Conservation (phyloP, 2,888 invertebrate genomes). For the Protonemura montana region DNA sequence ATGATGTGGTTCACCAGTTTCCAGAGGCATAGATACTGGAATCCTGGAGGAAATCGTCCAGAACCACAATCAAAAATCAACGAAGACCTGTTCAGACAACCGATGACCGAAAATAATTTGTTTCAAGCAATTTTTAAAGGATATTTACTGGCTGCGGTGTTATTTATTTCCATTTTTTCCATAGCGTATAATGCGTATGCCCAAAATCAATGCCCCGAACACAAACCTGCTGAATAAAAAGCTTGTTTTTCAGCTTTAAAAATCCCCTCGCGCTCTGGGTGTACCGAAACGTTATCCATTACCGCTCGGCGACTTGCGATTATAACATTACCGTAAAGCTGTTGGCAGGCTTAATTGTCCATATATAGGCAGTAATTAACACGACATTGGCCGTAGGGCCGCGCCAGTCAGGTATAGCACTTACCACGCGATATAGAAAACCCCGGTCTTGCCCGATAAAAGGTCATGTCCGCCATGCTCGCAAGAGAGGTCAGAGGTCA, state of each 20-base stretch:
- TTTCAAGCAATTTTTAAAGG: no score
- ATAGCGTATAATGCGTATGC: no score
- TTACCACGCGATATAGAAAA: neutral
- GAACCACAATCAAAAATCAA: no score
- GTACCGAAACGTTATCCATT: neutral
- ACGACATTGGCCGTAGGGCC: neutral
- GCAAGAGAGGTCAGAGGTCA: constrained; percentile 3
- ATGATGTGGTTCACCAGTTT: no score
- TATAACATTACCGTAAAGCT: constrained; percentile 10
- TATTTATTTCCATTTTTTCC: no score
- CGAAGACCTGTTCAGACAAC: no score
- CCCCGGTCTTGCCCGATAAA: constrained; percentile 1
- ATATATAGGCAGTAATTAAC: constrained; percentile 21
- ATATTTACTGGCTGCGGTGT: no score
- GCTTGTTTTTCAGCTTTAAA: neutral
- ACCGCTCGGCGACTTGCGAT: neutral
- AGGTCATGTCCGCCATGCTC: constrained; percentile 29
- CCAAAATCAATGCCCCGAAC: no score
- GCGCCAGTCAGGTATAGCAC: neutral
- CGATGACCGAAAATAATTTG: no score
- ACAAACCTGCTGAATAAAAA: no score
- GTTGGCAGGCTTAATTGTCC: constrained; percentile 15
- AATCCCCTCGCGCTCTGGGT: neutral
- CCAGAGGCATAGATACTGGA: no score
- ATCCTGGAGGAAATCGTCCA: no score